Conservation (phyloP, 53 echinoderm and acorn worm species). For the Patiria pectinifera region DNA sequence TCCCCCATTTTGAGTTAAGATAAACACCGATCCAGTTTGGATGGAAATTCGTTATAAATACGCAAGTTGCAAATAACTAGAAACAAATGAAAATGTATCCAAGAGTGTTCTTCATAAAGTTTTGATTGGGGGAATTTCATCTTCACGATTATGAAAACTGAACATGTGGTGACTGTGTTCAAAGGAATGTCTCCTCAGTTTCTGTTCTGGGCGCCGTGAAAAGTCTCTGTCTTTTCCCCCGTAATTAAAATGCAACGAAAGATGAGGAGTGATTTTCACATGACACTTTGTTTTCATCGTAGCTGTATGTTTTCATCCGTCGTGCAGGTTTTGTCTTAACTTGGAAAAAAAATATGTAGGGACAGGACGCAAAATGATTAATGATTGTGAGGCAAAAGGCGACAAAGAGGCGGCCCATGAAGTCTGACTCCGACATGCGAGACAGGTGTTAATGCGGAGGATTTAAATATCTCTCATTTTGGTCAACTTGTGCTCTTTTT, state of each 20-base stretch:
- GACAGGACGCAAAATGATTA: background rate
- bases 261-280: background rate
- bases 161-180: too few species aligned
- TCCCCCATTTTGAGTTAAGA: too few species aligned
- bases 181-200: too few species aligned
- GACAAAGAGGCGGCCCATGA: background rate
- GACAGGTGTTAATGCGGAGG: background rate
- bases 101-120: too few species aligned
- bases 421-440: background rate
- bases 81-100: too few species aligned
- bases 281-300: background rate
- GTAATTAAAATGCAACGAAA: constrained; percentile 52
- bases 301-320: background rate
- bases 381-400: background rate
- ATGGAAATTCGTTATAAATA: too few species aligned
- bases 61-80: too few species aligned
- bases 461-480: background rate
- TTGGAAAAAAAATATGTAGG: too few species aligned
- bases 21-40: too few species aligned
- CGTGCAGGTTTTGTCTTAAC: background rate
- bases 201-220: too few species aligned
- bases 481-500: background rate
- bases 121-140: too few species aligned
- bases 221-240: background rate
- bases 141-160: too few species aligned